Base-by-base conservation (phyloP, 1,140 invertebrate genomes). In the Dermatophagoides farinae region DNA sequence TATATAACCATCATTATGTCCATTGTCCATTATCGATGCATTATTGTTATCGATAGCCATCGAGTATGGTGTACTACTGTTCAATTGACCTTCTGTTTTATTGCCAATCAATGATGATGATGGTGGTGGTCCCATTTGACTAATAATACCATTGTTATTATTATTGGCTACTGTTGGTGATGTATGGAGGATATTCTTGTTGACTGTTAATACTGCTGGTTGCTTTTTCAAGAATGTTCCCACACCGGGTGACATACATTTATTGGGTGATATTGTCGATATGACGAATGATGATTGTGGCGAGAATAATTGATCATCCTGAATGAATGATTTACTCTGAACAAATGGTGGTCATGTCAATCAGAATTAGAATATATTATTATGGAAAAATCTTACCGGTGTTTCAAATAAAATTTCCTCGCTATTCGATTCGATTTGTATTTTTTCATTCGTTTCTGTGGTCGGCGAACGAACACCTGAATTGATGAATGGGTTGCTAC, bases 291-390 rank as follows among this genome's bases (percentile, higher is more conserved):
- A 55, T 39, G 18, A 52, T 31, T 12, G 53, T 39, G 53, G 53
- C 6, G 38, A 55, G 11, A 39, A 44, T 12, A 55, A 40, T 25
- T 55, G 23, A n/a, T 55, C 38, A 20, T 41, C 53, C 20, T 55
- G 23, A 38, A 55, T 55, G 22, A 55, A 55, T 23, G 53, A 55
- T 55, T 55, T 55, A 23, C 53, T 55, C 53, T 55, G 38, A 38
- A 38, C n/a, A 55, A 55, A 16, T 4, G 18, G n/a, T n/a, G n/a
- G n/a, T n/a, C n/a, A 31, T 12, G 4, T 14, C 9, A 55, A 55
- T 25, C n/a, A 20, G 1, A 25, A 25, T 38, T 53, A n/a, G n/a
- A n/a, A n/a, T n/a, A n/a, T n/a, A n/a, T n/a, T n/a, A 53, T 53
- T 53, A 2, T n/a, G 2, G 8, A 18, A 8, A 10, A 50, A 18